Base-by-base conservation (phyloP, 2,797 vertebrate genomes). In the Pangasius macronema region DNA sequence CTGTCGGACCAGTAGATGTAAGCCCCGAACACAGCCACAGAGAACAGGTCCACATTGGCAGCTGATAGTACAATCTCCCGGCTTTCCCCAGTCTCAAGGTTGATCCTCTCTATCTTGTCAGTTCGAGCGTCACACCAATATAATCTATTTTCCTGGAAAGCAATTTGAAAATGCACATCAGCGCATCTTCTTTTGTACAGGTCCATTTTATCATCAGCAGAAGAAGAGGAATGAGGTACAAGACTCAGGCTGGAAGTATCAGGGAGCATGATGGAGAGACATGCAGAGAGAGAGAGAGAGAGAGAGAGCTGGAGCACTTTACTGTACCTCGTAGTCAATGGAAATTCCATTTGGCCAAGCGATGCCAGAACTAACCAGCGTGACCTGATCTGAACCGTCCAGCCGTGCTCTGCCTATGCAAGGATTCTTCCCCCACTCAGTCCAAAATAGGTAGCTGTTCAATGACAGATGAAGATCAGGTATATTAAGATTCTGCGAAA, bases 1-100 rank as follows among this genome's bases (percentile, higher is more conserved):
- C 98, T 99, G 98, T 99, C 98, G 98, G 98, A 99, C 98, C 98
- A 99, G 96, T 99, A 99, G 96, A 99, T 98, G 96, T 99, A 99
- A 95, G 97, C 97, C 92, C 98, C 98, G 79, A 99, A 99, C 96
- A 99, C 98, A 18, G 97, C 96, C 77, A 99, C 97, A 27, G 98
- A 99, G 96, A 99, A 99, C 94, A 99, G 95, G 96, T 99, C 98
- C 93, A 99, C 97, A 90, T 98, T 99, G 96, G 96, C 97, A 92
- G 96, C 96, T 94, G 98, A 97, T 96, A 99, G 96, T 88, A 99
- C 97, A 96, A 97, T 97, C 96, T 99, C 97, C 6, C 98, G 97
- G 93, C 94, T 97, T 94, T 97, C 96, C 93, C 98, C 98, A 86
- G 96, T 98, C 94, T 99, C 98, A 97, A 99, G 97, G 97, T 99